A percentile compares a stretch with the other conserved stretches of the same genome.
These are phyloP conservation scores for Amphipoea oculea DNA, from an alignment of 2,888 invertebrate genomes.

Conservation along the genomic window DNA sequence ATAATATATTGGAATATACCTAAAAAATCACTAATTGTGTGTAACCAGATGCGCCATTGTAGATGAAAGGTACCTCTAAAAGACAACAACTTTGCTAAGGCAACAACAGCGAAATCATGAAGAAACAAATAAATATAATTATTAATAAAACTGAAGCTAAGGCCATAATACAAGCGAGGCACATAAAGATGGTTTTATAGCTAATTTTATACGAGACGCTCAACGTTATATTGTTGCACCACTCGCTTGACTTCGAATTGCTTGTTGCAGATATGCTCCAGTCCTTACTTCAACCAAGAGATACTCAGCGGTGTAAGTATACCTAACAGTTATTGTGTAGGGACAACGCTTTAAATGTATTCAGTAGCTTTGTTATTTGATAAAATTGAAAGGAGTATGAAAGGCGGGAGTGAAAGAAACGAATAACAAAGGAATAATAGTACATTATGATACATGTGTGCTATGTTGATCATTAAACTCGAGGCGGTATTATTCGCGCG, in stretches of 20 bases:
- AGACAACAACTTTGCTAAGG: background rate
- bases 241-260: constrained; percentile 45
- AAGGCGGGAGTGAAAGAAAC: background rate
- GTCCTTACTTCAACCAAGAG: constrained; percentile 87
- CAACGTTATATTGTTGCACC: constrained; percentile 25
- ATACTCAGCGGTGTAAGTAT: constrained; percentile 86
- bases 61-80: background rate
- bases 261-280: constrained; percentile 89
- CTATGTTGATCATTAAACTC: no score
- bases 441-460: no score
- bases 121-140: constrained; percentile 22
- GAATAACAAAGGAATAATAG: constrained; percentile 2
- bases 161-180: constrained; percentile 22
- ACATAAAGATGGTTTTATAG: constrained; percentile 42
- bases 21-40: background rate
- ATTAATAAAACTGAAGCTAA: constrained; percentile 17
- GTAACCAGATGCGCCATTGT: background rate
- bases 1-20: no score
- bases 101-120: background rate
- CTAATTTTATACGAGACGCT: constrained; percentile 29
- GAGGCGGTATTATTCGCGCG: no score
- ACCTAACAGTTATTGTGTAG: constrained; percentile 34
- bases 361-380: background rate
- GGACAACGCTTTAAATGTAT: constrained; percentile 5
- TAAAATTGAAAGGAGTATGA: background rate